Percentiles rank a stretch among this genome's conserved stretches.
Evolutionary conservation across 2,888 invertebrate genomes (phyloP).

Genomic region (Hypolimnas misippus): DNA sequence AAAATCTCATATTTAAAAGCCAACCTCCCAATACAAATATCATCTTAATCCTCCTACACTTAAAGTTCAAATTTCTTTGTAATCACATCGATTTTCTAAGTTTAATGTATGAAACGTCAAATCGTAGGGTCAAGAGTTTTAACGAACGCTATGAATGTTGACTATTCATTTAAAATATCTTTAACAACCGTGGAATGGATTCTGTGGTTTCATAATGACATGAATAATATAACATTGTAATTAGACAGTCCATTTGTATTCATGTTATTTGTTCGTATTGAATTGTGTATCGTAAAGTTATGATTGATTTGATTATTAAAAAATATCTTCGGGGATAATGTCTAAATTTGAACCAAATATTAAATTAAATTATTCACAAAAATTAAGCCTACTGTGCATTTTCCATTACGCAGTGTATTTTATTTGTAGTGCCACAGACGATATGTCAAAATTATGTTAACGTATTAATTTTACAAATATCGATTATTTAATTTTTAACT

Average conservation of each 20-base stretch:
- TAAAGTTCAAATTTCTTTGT: conserved; percentile 17
- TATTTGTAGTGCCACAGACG: too few relatives aligned
- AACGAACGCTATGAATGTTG: conserved; percentile 57
- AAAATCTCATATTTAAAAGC: conserved; percentile 46
- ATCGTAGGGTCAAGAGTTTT: conserved; percentile 56
- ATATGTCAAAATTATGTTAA: too few relatives aligned
- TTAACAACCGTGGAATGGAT: conserved; percentile 61
- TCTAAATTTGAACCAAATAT: too few relatives aligned
- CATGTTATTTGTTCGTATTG: conserved; percentile 8
- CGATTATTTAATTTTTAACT: too few relatives aligned
- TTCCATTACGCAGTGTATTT: too few relatives aligned
- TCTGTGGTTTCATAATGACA: conserved; percentile 31
- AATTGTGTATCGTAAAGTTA: conserved; percentile 1
- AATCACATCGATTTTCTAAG: conserved; percentile 38
- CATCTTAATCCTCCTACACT: neutral
- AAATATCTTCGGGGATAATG: neutral
- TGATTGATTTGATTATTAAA: neutral
- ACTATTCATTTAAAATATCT: conserved; percentile 52
- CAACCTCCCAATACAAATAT: neutral
- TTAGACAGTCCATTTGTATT: conserved; percentile 19
- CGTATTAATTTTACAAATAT: too few relatives aligned
- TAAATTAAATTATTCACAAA: too few relatives aligned
- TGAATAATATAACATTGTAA: conserved; percentile 26
- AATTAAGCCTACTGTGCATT: too few relatives aligned
- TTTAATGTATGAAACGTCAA: conserved; percentile 64